phyloP scores from a whole-genome alignment of 2,113 vertebrate genomes.

The Ramphastos sulfuratus region DNA sequence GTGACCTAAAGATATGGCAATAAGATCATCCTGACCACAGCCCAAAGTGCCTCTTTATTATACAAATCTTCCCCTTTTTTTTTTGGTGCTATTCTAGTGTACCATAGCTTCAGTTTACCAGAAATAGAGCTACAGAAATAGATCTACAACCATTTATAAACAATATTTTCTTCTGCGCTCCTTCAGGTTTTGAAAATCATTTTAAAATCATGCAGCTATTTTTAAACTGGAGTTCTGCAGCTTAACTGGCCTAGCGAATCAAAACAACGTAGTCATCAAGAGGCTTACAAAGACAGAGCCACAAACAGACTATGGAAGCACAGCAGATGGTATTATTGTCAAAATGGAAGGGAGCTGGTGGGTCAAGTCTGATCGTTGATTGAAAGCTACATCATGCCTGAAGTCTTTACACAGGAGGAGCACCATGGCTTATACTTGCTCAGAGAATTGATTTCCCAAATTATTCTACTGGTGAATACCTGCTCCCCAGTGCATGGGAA shows the following conservation, averaged over 20 bases:
- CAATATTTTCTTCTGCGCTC: conserved; percentile 26
- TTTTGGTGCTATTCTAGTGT: background rate
- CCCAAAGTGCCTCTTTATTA: conserved; percentile 8
- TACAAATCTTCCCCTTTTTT: background rate
- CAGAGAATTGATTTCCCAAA: background rate
- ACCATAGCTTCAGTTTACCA: conserved; percentile 37
- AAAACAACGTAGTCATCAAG: conserved; percentile 62
- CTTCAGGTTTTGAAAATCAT: conserved; percentile 54
- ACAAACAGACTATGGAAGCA: background rate
- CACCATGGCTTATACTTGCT: background rate
- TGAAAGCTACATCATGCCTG: background rate
- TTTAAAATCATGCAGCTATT: conserved; percentile 52
- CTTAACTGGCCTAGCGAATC: conserved; percentile 42
- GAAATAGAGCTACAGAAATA: conserved; percentile 62
- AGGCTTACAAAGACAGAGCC: conserved; percentile 16
- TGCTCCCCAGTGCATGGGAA: background rate
- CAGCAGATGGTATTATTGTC: conserved; percentile 38
- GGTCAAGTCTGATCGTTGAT: background rate
- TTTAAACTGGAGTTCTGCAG: conserved; percentile 55
- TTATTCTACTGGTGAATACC: background rate
- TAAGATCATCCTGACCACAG: conserved; percentile 5
- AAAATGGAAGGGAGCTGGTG: conserved; percentile 15
- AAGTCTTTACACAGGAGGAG: background rate
- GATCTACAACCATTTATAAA: conserved; percentile 60
- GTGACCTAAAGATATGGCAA: conserved; percentile 7